phyloP scores from a whole-genome alignment of 2,797 vertebrate genomes.

The Pelodytes ibericus region DNA sequence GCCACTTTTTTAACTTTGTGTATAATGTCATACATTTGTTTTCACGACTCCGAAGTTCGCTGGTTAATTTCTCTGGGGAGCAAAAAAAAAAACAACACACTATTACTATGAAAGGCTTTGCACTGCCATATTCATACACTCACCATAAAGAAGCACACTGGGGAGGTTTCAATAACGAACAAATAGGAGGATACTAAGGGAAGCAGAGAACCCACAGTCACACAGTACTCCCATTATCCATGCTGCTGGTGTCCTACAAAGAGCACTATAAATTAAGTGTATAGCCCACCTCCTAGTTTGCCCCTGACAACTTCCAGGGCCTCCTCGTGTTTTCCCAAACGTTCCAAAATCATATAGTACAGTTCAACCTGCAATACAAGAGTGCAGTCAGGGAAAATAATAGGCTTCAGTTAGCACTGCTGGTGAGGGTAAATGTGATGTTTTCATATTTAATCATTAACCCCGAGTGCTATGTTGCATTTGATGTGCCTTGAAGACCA shows the following conservation, averaged over 20 bases:
- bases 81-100: constrained; percentile 15
- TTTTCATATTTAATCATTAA: too few relatives aligned
- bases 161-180: too few relatives aligned
- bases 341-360: constrained; percentile 97
- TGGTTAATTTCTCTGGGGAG: constrained; percentile 92
- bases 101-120: neutral
- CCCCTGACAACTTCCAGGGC: constrained; percentile 93
- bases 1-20: constrained; percentile 87
- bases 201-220: neutral
- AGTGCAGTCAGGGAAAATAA: too few relatives aligned
- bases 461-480: too few relatives aligned
- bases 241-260: too few relatives aligned
- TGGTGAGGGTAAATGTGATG: too few relatives aligned
- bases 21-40: constrained; percentile 96
- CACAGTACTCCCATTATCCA: too few relatives aligned
- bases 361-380: constrained; percentile 84
- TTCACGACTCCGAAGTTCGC: constrained; percentile 94
- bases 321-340: constrained; percentile 91
- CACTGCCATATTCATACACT: neutral
- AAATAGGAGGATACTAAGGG: neutral
- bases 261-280: too few relatives aligned
- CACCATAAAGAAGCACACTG: neutral
- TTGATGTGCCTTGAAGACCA: too few relatives aligned
- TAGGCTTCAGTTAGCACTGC: too few relatives aligned
- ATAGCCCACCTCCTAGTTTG: constrained; percentile 96